These are phyloP conservation scores for silkworm (Bombyx mori) DNA, from an alignment of 1,140 invertebrate genomes.

Conservation along the genomic window ASM3026992v2 NC_085130.1:18203001-18203500, in stretches of 20 bases:
- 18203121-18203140: slow-evolving; percentile 84
- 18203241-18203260: slow-evolving; percentile 88
- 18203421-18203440: too few species aligned
- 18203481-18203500: too few species aligned
- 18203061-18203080: slow-evolving; percentile 96
- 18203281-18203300: not conserved
- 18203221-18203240: slow-evolving; percentile 81
- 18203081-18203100: slow-evolving; percentile 99
- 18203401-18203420: too few species aligned
- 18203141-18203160: slow-evolving; percentile 93
- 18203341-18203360: too few species aligned
- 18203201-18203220: slow-evolving; percentile 85
- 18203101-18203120: slow-evolving; percentile 91
- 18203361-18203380: too few species aligned
- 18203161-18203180: slow-evolving; percentile 87
- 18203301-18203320: too few species aligned
- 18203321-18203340: too few species aligned
- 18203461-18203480: too few species aligned
- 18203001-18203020: too few species aligned
- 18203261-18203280: slow-evolving; percentile 88
- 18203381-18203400: too few species aligned
- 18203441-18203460: too few species aligned
- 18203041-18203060: slow-evolving; percentile 98
- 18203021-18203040: slow-evolving; percentile 69
- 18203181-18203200: slow-evolving; percentile 90